Base-by-base conservation (phyloP, 2,113 vertebrate species). In the Odocoileus hemionus region DNA sequence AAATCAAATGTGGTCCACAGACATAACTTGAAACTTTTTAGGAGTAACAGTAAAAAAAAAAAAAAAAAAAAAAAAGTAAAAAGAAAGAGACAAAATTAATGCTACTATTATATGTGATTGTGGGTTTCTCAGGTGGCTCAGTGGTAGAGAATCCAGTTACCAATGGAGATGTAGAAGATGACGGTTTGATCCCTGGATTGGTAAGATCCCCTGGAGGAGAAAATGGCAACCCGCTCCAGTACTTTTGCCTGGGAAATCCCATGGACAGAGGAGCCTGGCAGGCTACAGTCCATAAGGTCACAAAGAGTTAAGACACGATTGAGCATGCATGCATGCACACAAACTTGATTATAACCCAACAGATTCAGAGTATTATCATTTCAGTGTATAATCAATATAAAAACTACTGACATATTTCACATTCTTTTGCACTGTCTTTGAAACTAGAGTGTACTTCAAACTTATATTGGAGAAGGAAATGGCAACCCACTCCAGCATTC, bases 61-160 rank as follows among this genome's bases (percentile, higher is more conserved):
- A 50, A 89, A 76, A 76, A n/a, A 9, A 91, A 86, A 86, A 30
- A 89, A 76, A 76, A n/a, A 39, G 45, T 10, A 50, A 84, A 50
- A 54, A 21, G 33, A 30, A 82, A 13, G 19, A 74, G 26, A 10
- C 19, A 19, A 82, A 87, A 70, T 60, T 60, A 43, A 87, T 45
- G 6, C 6, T 3, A 33, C 23, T 45, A 7, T 6, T 86, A 7
- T 26, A 14, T 55, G 43, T 61, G 14, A 67, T 43, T 17, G 70
- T 26, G 36, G 70, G 36, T 26, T 76, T 76, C 70, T 39, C 21
- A 76, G 23, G 36, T 43, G 23, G 70, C 70, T 43, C 23, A 76
- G 70, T 76, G 36, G 70, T 76, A 26, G 26, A 39, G 70, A 26
- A 43, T 76, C 23, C 70, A 76, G 36, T 43, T 23, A 26, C 23